Percentiles rank a stretch among this genome's conserved stretches.
phyloP scores from a whole-genome alignment of 2,113 vertebrate species.

The Chascanopsetta lugubris region DNA sequence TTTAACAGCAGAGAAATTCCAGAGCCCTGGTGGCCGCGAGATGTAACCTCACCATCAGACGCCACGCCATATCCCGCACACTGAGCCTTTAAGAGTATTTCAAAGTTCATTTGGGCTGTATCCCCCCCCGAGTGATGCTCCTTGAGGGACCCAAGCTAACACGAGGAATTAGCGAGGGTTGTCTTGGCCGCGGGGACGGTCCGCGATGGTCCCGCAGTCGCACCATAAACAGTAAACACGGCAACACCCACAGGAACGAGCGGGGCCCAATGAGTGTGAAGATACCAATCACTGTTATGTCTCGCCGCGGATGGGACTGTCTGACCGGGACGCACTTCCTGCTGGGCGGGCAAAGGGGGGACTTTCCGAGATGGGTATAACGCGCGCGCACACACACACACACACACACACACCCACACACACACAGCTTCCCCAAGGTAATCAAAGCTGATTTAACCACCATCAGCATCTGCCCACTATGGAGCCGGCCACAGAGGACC shows the following conservation, averaged over 20 bases:
- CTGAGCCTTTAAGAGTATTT: too few species aligned
- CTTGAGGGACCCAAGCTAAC: too few species aligned
- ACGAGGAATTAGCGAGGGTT: too few species aligned
- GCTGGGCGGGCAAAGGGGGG: slow-evolving; percentile 51
- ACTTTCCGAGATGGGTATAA: slow-evolving; percentile 56
- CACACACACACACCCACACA: slow-evolving; percentile 18
- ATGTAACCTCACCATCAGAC: too few species aligned
- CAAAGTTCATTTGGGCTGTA: too few species aligned
- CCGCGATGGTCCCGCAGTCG: slow-evolving; percentile 5
- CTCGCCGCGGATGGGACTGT: slow-evolving; percentile 42
- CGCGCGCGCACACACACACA: too few species aligned
- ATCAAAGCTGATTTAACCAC: slow-evolving; percentile 56
- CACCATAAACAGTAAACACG: slow-evolving; percentile 57
- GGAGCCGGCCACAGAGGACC: slow-evolving; percentile 41
- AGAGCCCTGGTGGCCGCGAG: too few species aligned
- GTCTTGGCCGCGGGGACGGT: too few species aligned
- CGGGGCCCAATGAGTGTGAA: slow-evolving; percentile 25
- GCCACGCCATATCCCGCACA: too few species aligned
- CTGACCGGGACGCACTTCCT: slow-evolving; percentile 50
- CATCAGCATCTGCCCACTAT: slow-evolving; percentile 55
- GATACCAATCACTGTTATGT: slow-evolving; percentile 62
- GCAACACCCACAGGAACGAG: slow-evolving; percentile 11
- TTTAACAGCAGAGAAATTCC: too few species aligned
- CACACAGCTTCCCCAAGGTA: slow-evolving; percentile 30
- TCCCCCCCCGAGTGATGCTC: too few species aligned